phyloP scores from a whole-genome alignment of 2,888 invertebrate genomes.

The Agelastica alni region DNA sequence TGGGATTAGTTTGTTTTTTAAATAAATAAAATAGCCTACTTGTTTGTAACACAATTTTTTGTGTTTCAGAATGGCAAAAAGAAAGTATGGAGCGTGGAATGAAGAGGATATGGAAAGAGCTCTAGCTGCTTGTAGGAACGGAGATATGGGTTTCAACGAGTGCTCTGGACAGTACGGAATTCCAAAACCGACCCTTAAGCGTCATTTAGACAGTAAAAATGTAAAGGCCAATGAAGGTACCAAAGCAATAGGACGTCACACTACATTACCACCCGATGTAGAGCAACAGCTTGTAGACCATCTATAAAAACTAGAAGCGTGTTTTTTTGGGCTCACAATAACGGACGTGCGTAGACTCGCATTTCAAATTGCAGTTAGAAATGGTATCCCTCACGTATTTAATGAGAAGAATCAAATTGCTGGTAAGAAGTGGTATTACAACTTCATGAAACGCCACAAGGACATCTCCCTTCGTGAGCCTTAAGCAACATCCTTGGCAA shows the following conservation, averaged over 20 bases:
- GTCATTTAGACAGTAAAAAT: neutral
- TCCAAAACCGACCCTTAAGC: neutral
- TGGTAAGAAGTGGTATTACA: neutral
- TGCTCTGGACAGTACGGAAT: too few relatives aligned
- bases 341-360: neutral
- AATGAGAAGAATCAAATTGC: neutral
- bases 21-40: neutral
- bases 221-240: neutral
- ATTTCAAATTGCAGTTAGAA: neutral
- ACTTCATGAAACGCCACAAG: neutral
- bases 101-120: neutral
- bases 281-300: neutral
- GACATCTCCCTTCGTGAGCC: neutral
- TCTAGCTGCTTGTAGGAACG: too few relatives aligned
- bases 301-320: neutral
- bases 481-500: neutral
- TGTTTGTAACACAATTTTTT: neutral
- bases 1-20: neutral
- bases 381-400: neutral
- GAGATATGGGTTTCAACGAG: too few relatives aligned
- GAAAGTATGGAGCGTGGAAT: neutral
- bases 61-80: neutral
- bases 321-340: neutral
- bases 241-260: neutral
- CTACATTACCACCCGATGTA: neutral